Evolutionary conservation across 1,140 invertebrate genomes (phyloP).

Genomic region (Nasonia giraulti): DNA sequence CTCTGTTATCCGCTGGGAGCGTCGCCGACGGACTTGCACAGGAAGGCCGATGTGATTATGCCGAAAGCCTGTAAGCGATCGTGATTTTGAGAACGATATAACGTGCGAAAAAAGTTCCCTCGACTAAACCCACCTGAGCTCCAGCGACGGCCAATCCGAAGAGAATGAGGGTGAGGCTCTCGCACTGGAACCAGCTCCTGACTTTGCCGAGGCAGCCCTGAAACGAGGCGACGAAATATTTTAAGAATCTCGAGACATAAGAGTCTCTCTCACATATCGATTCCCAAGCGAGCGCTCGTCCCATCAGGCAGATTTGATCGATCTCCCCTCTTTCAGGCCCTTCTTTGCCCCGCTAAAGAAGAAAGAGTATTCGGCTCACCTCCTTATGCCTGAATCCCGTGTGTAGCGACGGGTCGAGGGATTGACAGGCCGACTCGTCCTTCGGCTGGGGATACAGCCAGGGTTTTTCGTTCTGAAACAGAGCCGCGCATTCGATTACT

Average conservation of each 20-base stretch:
- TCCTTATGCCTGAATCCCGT: conserved; percentile 65
- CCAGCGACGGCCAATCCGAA: conserved; percentile 63
- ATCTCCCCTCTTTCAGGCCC: neutral
- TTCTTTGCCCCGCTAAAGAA: neutral
- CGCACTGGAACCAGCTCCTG: conserved; percentile 64
- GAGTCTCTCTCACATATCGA: too few species aligned
- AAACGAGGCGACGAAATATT: neutral
- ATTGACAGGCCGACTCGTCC: conserved; percentile 69
- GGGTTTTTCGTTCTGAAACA: conserved; percentile 68
- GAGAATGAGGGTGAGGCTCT: conserved; percentile 65
- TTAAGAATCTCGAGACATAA: neutral
- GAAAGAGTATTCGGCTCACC: conserved; percentile 50
- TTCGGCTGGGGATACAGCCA: conserved; percentile 71
- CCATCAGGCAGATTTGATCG: neutral
- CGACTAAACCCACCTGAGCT: conserved; percentile 56
- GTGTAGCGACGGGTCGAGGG: conserved; percentile 59
- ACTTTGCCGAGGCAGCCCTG: conserved; percentile 69
- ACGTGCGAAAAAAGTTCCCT: neutral
- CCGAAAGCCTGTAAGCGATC: conserved; percentile 59
- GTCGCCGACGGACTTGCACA: conserved; percentile 56
- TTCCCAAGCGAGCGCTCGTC: too few species aligned
- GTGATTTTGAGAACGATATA: too few species aligned
- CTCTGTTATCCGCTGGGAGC: conserved; percentile 30
- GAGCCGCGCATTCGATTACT: conserved; percentile 11
- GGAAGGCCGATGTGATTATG: conserved; percentile 64